Conservation (phyloP, 2,888 invertebrate species). For the Stenodera caucasica region DNA sequence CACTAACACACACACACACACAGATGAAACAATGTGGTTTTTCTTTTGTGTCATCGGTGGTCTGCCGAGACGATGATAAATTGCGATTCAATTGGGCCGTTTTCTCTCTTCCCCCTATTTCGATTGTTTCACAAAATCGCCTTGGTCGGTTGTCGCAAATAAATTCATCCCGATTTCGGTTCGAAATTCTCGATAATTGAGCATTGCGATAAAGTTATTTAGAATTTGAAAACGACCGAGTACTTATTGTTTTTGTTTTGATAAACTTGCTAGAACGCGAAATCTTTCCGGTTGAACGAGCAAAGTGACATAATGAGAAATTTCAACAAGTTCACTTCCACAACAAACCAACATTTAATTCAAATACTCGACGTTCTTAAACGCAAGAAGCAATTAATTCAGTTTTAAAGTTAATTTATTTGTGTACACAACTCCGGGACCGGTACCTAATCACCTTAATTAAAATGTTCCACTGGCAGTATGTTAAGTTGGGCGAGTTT, state of each 20-base stretch:
- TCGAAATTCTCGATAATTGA: too few species aligned
- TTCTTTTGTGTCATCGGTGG: conserved; percentile 50
- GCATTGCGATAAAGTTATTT: conserved; percentile 24
- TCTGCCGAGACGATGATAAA: conserved; percentile 55
- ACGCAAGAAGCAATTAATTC: conserved; percentile 57
- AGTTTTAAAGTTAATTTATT: conserved; percentile 58
- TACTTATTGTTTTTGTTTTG: conserved; percentile 20
- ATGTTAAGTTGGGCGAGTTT: conserved; percentile 23
- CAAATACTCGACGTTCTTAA: conserved; percentile 44
- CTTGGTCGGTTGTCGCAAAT: not conserved
- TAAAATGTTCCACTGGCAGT: conserved; percentile 50
- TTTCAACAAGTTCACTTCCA: conserved; percentile 51
- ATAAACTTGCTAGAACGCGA: conserved; percentile 21
- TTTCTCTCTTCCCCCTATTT: conserved; percentile 23
- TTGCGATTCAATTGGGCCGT: conserved; percentile 51
- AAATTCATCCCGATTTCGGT: not conserved
- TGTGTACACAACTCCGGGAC: conserved; percentile 53
- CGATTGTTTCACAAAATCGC: conserved; percentile 13
- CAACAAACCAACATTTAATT: conserved; percentile 48
- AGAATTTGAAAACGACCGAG: conserved; percentile 19
- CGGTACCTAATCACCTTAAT: conserved; percentile 57
- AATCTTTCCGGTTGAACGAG: conserved; percentile 27
- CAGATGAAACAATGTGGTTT: conserved; percentile 41
- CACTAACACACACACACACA: conserved; percentile 43
- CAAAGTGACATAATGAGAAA: conserved; percentile 49